A percentile compares a stretch with the other conserved stretches of the same genome.
Conservation (phyloP, 2,113 vertebrate species). For the Seriola aureovittata region DNA sequence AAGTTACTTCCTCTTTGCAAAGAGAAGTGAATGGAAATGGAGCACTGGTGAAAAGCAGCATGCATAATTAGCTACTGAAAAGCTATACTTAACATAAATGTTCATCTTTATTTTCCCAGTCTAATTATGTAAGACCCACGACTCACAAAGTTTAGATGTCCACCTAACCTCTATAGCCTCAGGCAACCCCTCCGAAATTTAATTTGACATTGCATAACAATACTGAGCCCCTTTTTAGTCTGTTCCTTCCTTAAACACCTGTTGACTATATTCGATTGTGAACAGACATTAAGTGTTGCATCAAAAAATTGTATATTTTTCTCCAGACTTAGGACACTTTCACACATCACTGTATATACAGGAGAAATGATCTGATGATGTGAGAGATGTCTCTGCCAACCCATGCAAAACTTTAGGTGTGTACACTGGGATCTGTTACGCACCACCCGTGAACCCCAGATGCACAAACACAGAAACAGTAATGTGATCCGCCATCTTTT, state of each 20-base stretch:
- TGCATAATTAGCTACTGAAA: neutral
- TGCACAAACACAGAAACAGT: slow-evolving; percentile 83
- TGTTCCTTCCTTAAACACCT: slow-evolving; percentile 33
- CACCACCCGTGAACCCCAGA: slow-evolving; percentile 82
- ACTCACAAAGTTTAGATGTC: neutral
- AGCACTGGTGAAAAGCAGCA: neutral
- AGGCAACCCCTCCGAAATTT: slow-evolving; percentile 8
- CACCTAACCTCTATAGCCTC: slow-evolving; percentile 16
- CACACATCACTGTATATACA: slow-evolving; percentile 69
- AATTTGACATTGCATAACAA: slow-evolving; percentile 19
- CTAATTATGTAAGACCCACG: neutral
- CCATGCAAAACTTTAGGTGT: slow-evolving; percentile 81
- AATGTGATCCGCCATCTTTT: slow-evolving; percentile 80
- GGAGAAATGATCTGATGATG: slow-evolving; percentile 80
- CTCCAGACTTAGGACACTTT: slow-evolving; percentile 48
- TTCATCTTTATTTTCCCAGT: slow-evolving; percentile 7
- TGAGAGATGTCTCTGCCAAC: slow-evolving; percentile 80
- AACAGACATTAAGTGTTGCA: slow-evolving; percentile 39
- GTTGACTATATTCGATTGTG: slow-evolving; percentile 17
- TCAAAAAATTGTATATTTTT: slow-evolving; percentile 47
- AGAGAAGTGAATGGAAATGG: slow-evolving; percentile 1
- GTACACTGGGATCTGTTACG: slow-evolving; percentile 79
- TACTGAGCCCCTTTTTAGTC: slow-evolving; percentile 16
- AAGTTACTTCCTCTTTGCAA: neutral
- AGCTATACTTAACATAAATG: neutral